phyloP scores from a whole-genome alignment of 1,140 invertebrate genomes.

The Zeugodacus cucurbitae region DNA sequence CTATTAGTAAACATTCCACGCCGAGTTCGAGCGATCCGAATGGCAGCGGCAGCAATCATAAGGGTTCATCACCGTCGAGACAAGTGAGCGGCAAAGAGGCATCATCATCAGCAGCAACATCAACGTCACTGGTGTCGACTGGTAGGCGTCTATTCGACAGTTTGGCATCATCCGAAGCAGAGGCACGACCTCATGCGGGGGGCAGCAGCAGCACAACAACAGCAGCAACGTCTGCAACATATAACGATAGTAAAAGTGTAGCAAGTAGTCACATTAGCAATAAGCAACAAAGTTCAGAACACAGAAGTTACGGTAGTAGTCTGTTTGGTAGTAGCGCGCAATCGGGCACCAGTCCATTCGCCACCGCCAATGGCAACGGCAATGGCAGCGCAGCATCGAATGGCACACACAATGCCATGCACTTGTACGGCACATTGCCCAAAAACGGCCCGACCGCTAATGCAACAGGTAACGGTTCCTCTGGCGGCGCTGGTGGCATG shows the following conservation, averaged over 20 bases:
- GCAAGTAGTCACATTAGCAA: constrained; percentile 50
- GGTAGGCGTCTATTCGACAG: constrained; percentile 61
- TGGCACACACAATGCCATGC: constrained; percentile 57
- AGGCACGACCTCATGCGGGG: background rate
- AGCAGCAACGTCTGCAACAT: constrained; percentile 53
- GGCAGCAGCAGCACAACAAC: constrained; percentile 44
- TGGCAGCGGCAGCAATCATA: constrained; percentile 48
- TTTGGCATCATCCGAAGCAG: constrained; percentile 47
- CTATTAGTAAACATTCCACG: constrained; percentile 15
- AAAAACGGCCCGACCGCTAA: constrained; percentile 53
- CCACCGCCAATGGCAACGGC: constrained; percentile 46
- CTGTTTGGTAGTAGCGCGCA: constrained; percentile 40
- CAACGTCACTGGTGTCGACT: constrained; percentile 56
- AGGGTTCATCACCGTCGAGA: constrained; percentile 53
- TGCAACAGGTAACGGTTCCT: constrained; percentile 41
- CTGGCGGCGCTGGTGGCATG: constrained; percentile 48
- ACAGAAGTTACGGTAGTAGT: constrained; percentile 45
- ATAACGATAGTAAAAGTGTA: constrained; percentile 53
- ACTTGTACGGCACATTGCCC: constrained; percentile 62
- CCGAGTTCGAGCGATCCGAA: background rate
- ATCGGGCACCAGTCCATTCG: constrained; percentile 51
- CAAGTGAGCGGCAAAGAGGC: constrained; percentile 42
- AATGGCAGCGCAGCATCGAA: constrained; percentile 30
- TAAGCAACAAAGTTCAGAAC: constrained; percentile 52
- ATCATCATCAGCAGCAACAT: constrained; percentile 39